Conservation (phyloP, 2,888 invertebrate genomes). For the Quadroppia sp. region DNA sequence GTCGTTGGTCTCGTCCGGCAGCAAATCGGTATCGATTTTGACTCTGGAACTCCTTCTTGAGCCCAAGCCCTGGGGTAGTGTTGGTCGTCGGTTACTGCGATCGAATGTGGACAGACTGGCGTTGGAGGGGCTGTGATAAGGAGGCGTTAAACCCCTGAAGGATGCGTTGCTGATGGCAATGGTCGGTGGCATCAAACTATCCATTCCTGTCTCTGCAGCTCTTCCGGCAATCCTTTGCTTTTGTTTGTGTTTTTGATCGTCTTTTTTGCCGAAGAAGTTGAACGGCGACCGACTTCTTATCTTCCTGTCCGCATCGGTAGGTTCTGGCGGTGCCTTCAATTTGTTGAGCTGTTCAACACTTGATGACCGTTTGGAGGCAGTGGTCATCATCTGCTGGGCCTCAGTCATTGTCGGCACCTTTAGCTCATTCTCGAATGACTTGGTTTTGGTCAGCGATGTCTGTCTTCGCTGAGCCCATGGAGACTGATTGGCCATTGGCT, state of each 20-base stretch:
- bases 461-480: constrained; percentile 40
- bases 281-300: constrained; percentile 85
- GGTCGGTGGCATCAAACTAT: constrained; percentile 29
- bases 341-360: constrained; percentile 47
- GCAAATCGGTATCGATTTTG: constrained; percentile 43
- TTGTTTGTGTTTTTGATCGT: constrained; percentile 24
- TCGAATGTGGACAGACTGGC: constrained; percentile 43
- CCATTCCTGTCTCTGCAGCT: constrained; percentile 53
- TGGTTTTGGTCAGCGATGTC: constrained; percentile 46
- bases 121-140: constrained; percentile 38
- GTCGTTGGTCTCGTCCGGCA: constrained; percentile 67
- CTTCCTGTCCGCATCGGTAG: constrained; percentile 56
- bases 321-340: constrained; percentile 52
- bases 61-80: constrained; percentile 23
- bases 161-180: constrained; percentile 42
- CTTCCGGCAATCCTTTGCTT: constrained; percentile 41
- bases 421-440: constrained; percentile 48
- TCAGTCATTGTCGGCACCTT: constrained; percentile 45
- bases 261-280: constrained; percentile 80
- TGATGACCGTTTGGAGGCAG: constrained; percentile 52
- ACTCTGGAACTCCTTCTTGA: constrained; percentile 43
- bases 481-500: constrained; percentile 29
- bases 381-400: constrained; percentile 42
- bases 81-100: constrained; percentile 42
- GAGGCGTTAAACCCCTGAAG: constrained; percentile 41